Percentiles rank a stretch among this genome's conserved stretches.
Conservation (phyloP, 2,888 invertebrate species). For the Drosophila ustulata region DNA sequence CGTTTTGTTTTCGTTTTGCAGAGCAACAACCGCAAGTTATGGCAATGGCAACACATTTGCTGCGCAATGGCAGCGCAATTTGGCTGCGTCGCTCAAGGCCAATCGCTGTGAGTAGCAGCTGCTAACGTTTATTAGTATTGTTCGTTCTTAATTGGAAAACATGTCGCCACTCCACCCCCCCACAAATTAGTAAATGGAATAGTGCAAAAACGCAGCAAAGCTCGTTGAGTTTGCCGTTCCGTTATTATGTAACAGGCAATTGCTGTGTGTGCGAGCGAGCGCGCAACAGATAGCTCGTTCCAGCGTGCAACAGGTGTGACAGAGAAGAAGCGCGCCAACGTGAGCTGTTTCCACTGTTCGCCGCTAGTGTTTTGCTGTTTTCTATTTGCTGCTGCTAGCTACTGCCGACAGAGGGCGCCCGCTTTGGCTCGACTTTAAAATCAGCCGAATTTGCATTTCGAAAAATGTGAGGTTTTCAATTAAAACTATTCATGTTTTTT, state of each 20-base stretch:
- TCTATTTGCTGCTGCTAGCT: not conserved
- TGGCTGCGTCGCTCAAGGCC: constrained; percentile 66
- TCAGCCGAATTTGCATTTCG: constrained; percentile 8
- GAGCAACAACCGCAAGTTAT: constrained; percentile 7
- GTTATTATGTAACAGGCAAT: constrained; percentile 61
- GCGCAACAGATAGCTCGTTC: constrained; percentile 8
- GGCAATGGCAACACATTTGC: constrained; percentile 78
- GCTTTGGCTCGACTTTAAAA: constrained; percentile 8
- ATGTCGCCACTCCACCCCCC: too few relatives aligned
- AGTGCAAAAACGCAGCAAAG: not conserved
- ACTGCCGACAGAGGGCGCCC: constrained; percentile 35
- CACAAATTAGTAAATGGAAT: not conserved
- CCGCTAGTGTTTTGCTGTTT: not conserved
- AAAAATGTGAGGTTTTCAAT: not conserved
- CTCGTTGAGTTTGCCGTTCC: not conserved
- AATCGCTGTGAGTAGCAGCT: constrained; percentile 45
- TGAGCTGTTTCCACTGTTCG: constrained; percentile 3
- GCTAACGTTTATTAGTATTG: not conserved
- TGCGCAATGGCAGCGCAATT: constrained; percentile 67
- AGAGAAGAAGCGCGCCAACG: constrained; percentile 15
- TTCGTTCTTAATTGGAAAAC: too few relatives aligned
- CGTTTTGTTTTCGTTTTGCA: not conserved
- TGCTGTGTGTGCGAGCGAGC: constrained; percentile 39
- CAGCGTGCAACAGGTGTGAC: constrained; percentile 29
- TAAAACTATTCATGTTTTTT: constrained; percentile 3